Base-by-base conservation (phyloP, 2,888 invertebrate species). In the Drosophila subsilvestris region DNA sequence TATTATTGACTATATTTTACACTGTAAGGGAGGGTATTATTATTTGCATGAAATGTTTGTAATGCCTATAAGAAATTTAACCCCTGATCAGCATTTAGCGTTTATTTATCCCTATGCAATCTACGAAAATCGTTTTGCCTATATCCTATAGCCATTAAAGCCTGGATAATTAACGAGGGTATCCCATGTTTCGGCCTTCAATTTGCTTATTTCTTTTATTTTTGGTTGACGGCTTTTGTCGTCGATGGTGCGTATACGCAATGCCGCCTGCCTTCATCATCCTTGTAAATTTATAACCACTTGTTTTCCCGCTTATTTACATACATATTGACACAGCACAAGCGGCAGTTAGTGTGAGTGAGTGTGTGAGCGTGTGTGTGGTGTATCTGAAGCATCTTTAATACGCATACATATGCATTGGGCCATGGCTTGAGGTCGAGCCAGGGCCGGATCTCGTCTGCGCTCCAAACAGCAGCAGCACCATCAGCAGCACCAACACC, bases 221-320 rank as follows among this genome's bases (percentile, higher is more conserved):
- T 71, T 78, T 78, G 78, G 72, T 75, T 76, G 79, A 70, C 75
- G 70, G 86, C 78, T 75, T 73, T 75, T 77, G 86, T 70, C 75
- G 83, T 83, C 88, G 68, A 54, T 76, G 71, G 63, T 37, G 68
- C 78, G 86, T 80, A 82, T 78, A 86, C 83, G 67, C 76, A 83
- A 86, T 78, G 76, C 63, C 63, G 81, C 78, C 45, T 44, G 54
- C 27, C 65, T 47, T 63, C 63, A 47, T 65, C 63, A 78, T 79
- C 79, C 74, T 84, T 84, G 79, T 79, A 86, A 83, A 86, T 86
- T 84, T 83, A 86, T 83, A 84, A 87, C 85, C 88, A 85, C 85
- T 85, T 85, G 88, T 85, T 86, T 78, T 88, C 71, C 73, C 86
- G 80, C 80, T 76, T 88, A 85, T 85, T 85, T 88, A 88, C 85